These are phyloP conservation scores for Aythya baeri DNA, from an alignment of 2,113 vertebrate species.

Conservation along the genomic window DNA sequence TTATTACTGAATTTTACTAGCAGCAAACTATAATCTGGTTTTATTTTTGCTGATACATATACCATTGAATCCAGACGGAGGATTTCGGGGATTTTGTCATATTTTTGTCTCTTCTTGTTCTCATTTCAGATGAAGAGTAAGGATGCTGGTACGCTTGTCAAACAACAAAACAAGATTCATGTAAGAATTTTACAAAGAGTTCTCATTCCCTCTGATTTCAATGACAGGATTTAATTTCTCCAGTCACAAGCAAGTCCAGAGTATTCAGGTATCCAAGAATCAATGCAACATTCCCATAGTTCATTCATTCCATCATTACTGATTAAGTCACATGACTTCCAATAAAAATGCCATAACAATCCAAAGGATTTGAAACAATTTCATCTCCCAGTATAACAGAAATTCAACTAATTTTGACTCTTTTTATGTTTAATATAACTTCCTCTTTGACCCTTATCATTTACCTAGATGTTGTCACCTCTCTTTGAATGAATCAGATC, in stretches of 20 bases:
- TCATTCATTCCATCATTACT: neutral
- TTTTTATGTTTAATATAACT: neutral
- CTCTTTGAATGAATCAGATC: neutral
- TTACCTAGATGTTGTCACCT: neutral
- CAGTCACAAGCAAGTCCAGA: neutral
- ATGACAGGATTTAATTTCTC: neutral
- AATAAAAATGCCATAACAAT: neutral
- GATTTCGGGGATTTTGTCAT: neutral
- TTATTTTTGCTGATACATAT: neutral
- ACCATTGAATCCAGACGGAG: neutral
- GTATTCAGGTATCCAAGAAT: neutral
- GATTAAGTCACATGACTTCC: neutral
- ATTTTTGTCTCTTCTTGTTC: neutral
- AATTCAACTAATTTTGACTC: neutral
- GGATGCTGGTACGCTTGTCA: neutral
- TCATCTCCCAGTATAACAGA: neutral
- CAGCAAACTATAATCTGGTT: neutral
- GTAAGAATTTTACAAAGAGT: neutral
- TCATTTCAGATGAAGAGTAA: neutral
- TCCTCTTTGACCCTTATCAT: neutral
- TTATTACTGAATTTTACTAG: neutral
- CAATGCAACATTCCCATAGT: neutral
- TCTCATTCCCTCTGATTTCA: neutral
- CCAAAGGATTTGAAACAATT: neutral
- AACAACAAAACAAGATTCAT: fast-evolving